phyloP scores from a whole-genome alignment of 2,113 vertebrate genomes.

The Notiomystis cincta region DNA sequence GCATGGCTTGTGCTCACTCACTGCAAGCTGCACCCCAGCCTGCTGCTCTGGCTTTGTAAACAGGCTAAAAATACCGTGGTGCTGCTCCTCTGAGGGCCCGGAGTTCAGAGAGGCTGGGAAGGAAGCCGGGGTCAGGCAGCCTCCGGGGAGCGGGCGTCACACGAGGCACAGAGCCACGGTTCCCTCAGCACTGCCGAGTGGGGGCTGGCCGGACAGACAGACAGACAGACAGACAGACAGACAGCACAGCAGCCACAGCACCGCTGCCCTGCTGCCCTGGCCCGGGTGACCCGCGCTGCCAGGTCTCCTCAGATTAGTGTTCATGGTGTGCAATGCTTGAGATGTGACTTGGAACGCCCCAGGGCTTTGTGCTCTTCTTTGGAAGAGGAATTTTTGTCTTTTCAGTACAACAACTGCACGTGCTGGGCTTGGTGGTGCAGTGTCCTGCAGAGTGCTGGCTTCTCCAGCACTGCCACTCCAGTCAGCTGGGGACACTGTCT shows the following conservation, averaged over 20 bases:
- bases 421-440: background rate
- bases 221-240: background rate
- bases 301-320: background rate
- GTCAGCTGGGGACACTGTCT: fast-evolving
- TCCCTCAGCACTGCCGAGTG: background rate
- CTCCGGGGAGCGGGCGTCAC: background rate
- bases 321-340: fast-evolving
- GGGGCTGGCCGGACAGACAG: background rate
- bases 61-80: conserved; percentile 33
- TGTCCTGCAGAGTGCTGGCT: background rate
- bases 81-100: background rate
- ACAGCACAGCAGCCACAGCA: fast-evolving
- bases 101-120: conserved; percentile 37
- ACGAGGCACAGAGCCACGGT: background rate
- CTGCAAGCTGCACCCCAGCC: background rate
- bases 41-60: conserved; percentile 19
- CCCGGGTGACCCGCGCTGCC: fast-evolving
- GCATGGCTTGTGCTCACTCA: background rate
- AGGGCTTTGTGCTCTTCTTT: background rate
- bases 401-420: background rate
- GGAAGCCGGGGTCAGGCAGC: background rate
- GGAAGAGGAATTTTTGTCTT: background rate
- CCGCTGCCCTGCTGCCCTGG: background rate
- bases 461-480: background rate
- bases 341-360: too few species aligned